Conservation (phyloP, 2,113 vertebrate species). For the Plotosus lineatus region DNA sequence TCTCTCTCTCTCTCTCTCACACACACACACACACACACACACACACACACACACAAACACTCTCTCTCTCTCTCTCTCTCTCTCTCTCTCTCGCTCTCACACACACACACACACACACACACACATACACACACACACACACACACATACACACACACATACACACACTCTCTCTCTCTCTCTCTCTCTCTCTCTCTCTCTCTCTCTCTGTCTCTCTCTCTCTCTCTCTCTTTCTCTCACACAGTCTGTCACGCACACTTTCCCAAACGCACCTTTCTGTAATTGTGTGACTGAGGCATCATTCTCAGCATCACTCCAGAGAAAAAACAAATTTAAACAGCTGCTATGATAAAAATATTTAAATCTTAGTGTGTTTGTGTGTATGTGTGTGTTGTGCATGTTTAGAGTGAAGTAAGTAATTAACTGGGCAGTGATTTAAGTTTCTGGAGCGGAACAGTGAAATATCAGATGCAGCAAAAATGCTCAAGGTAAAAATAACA, state of each 20-base stretch:
- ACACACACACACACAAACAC: not conserved
- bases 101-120: not conserved
- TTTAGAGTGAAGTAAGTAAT: not conserved
- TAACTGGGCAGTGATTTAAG: not conserved
- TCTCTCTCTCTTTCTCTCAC: not conserved
- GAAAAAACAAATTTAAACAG: not conserved
- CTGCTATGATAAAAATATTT: not conserved
- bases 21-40: too few relatives aligned
- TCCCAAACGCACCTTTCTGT: not conserved
- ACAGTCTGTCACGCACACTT: not conserved
- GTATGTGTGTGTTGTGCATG: not conserved
- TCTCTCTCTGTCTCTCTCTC: not conserved
- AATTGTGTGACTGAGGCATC: not conserved
- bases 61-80: not conserved
- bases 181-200: not conserved
- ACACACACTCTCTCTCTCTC: too few relatives aligned
- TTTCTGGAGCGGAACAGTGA: not conserved
- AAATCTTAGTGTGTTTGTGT: not conserved
- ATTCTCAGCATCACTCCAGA: not conserved
- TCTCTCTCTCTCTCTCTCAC: not conserved
- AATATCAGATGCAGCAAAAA: too few relatives aligned
- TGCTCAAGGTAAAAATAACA: not conserved
- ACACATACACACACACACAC: too few relatives aligned
- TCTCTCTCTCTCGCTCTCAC: not conserved
- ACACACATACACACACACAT: not conserved